Percentiles rank a stretch among this genome's conserved stretches.
These are phyloP conservation scores for Leuciscus idus DNA, from an alignment of 2,113 vertebrate species.

Conservation along the genomic window DNA sequence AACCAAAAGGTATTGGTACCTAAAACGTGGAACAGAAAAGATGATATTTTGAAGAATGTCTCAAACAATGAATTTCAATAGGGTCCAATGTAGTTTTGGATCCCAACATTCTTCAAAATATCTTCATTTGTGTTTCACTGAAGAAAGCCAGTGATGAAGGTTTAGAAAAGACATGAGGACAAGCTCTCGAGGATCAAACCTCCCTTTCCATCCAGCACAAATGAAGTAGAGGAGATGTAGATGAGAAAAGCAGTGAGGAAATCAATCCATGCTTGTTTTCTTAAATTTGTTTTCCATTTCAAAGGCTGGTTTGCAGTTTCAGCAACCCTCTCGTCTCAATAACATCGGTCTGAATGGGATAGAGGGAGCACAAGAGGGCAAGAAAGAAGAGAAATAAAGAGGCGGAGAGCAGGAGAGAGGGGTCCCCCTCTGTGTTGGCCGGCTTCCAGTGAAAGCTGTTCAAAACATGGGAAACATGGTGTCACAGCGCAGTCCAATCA, in stretches of 20 bases:
- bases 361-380: background rate
- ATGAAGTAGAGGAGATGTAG: background rate
- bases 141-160: background rate
- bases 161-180: background rate
- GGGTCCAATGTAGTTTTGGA: background rate
- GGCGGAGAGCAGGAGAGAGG: slow-evolving; percentile 10
- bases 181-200: background rate
- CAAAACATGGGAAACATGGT: slow-evolving; percentile 89
- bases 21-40: background rate
- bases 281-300: slow-evolving; percentile 62
- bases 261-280: slow-evolving; percentile 52
- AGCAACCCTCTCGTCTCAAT: slow-evolving; percentile 63
- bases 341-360: slow-evolving; percentile 55
- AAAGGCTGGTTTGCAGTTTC: slow-evolving; percentile 58
- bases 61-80: background rate
- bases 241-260: background rate
- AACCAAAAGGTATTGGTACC: background rate
- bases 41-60: background rate
- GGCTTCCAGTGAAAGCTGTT: slow-evolving; percentile 90
- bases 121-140: background rate
- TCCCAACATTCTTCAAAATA: background rate
- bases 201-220: slow-evolving; percentile 14
- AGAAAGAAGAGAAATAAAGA: slow-evolving; percentile 30
- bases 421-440: slow-evolving; percentile 83
- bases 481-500: slow-evolving; percentile 86